Percentiles rank a stretch among this genome's conserved stretches.
These are phyloP conservation scores for Drosophila serrata DNA, from an alignment of 1,140 invertebrate species.

Conservation along the genomic window DNA sequence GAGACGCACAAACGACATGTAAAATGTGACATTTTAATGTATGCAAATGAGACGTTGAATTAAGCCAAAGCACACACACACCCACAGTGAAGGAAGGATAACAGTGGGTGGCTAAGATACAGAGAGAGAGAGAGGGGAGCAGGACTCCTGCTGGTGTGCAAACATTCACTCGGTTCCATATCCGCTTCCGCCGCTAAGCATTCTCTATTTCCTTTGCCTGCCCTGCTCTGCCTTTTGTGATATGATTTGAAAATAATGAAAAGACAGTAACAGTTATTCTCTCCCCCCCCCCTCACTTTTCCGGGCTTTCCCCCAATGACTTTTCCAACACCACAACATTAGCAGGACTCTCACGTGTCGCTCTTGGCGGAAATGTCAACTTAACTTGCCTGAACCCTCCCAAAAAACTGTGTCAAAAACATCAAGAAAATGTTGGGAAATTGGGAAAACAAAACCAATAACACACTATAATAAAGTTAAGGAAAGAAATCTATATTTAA, in stretches of 20 bases:
- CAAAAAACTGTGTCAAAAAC: constrained; percentile 42
- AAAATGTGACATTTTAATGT: constrained; percentile 84
- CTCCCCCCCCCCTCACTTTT: constrained; percentile 3
- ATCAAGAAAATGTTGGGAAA: constrained; percentile 26
- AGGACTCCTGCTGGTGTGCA: constrained; percentile 39
- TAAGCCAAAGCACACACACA: constrained; percentile 66
- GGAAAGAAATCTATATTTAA: not conserved
- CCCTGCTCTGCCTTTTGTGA: constrained; percentile 49
- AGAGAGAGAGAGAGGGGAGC: not conserved
- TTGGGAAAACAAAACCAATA: not conserved
- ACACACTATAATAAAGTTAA: not conserved
- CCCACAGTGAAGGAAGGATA: constrained; percentile 5
- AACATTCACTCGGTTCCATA: constrained; percentile 73
- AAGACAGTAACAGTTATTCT: constrained; percentile 47
- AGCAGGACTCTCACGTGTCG: constrained; percentile 39
- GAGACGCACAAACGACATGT: constrained; percentile 82
- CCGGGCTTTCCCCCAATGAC: not conserved
- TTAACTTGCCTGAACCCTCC: constrained; percentile 66
- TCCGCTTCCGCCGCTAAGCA: constrained; percentile 67
- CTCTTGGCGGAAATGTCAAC: constrained; percentile 74
- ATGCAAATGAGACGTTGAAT: constrained; percentile 84
- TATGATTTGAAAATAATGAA: constrained; percentile 84
- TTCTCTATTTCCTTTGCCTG: constrained; percentile 3
- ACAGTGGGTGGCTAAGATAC: not conserved
- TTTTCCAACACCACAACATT: constrained; percentile 38